These are phyloP conservation scores for Ascaphus truei DNA, from an alignment of 2,113 vertebrate species.

Conservation along the genomic window DNA sequence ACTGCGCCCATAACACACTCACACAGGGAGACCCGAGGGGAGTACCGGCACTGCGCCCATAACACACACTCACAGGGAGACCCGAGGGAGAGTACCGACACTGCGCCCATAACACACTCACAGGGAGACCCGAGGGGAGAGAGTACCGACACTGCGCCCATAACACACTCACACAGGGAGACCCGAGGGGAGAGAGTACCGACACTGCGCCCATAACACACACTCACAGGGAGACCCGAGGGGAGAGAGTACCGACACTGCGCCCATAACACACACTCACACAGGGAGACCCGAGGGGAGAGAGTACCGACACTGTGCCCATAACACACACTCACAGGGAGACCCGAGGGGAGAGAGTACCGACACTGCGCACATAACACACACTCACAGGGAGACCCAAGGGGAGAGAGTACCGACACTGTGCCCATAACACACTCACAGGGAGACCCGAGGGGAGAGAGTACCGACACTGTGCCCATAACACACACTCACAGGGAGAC, in stretches of 20 bases:
- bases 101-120: slow-evolving; percentile 64
- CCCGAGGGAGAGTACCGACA: too few relatives aligned
- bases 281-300: too few relatives aligned
- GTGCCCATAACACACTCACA: too few relatives aligned
- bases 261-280: too few relatives aligned
- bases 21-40: slow-evolving; percentile 66
- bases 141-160: neutral
- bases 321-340: slow-evolving; percentile 67
- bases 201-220: neutral
- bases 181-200: slow-evolving; percentile 52
- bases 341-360: slow-evolving; percentile 52
- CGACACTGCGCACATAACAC: neutral
- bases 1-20: too few relatives aligned
- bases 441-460: too few relatives aligned
- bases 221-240: slow-evolving; percentile 73
- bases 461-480: slow-evolving; percentile 62
- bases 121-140: slow-evolving; percentile 64
- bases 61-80: too few relatives aligned
- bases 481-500: slow-evolving; percentile 67
- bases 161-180: slow-evolving; percentile 46
- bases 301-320: slow-evolving; percentile 56
- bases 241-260: neutral
- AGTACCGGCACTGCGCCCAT: neutral
- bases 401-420: neutral
- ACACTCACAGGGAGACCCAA: slow-evolving; percentile 73